Percentiles rank a stretch among this genome's conserved stretches.
Evolutionary conservation across 2,888 invertebrate genomes (phyloP).

Genomic region (Petrolisthes manimaculis): DNA sequence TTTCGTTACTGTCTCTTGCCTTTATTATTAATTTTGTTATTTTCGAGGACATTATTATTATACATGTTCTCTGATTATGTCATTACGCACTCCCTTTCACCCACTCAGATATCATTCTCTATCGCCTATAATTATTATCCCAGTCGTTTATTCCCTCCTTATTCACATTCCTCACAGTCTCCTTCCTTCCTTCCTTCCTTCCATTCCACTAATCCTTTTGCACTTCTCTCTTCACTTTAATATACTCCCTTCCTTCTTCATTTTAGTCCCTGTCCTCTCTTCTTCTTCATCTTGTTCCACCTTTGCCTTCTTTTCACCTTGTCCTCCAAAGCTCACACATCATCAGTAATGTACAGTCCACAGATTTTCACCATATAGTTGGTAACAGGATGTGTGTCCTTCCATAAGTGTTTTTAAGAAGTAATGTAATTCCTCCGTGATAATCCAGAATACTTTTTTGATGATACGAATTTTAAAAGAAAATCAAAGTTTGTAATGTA

Average conservation of each 20-base stretch:
- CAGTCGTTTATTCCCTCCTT: not conserved
- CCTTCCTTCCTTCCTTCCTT: not conserved
- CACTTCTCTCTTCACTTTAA: not conserved
- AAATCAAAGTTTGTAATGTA: slow-evolving; percentile 34
- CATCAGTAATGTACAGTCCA: not conserved
- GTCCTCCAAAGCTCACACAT: slow-evolving; percentile 1
- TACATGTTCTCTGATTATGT: too few species aligned
- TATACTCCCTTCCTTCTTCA: not conserved
- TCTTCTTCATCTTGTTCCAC: not conserved
- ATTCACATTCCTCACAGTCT: not conserved
- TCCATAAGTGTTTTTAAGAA: not conserved
- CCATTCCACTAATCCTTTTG: not conserved
- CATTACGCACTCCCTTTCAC: not conserved
- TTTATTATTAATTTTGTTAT: too few species aligned
- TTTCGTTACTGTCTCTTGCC: too few species aligned
- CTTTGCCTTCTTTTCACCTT: too few species aligned
- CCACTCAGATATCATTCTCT: not conserved
- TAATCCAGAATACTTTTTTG: not conserved
- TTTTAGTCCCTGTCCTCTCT: not conserved
- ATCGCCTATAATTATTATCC: not conserved
- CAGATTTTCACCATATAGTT: not conserved
- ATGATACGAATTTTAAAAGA: slow-evolving; percentile 26
- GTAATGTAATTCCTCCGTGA: slow-evolving; percentile 5
- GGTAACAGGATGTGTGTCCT: not conserved
- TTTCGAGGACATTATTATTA: too few species aligned